Percentiles rank a stretch among this genome's conserved stretches.
Evolutionary conservation across 2,113 vertebrate species (phyloP).

Genomic region (Dolichallabes microphthalmus): DNA sequence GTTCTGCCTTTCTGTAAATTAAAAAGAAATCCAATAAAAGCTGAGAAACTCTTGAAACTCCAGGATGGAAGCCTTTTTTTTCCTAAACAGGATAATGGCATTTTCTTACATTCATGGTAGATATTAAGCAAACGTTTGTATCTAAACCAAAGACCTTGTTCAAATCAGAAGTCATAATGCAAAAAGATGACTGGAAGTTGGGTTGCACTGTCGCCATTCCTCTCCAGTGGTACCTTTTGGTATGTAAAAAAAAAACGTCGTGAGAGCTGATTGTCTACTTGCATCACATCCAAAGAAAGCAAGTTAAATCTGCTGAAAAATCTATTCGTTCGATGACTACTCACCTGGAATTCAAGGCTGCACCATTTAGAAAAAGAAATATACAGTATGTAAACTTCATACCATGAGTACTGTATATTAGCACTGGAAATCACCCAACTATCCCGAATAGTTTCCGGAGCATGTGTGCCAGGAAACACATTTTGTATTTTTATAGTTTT

Average conservation of each 20-base stretch:
- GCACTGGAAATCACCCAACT: constrained; percentile 24
- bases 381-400: neutral
- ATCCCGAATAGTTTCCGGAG: constrained; percentile 29
- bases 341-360: constrained; percentile 11
- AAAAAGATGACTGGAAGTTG: constrained; percentile 1
- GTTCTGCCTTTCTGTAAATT: neutral
- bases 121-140: neutral
- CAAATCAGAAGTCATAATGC: neutral
- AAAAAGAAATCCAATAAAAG: neutral
- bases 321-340: constrained; percentile 1
- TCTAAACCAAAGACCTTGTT: neutral
- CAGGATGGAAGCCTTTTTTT: neutral
- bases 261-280: constrained; percentile 17
- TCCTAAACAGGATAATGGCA: neutral
- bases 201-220: neutral
- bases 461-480: constrained; percentile 35
- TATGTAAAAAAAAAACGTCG: neutral
- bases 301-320: constrained; percentile 20
- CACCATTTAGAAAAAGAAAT: constrained; percentile 31
- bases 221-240: neutral
- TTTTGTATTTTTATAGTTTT: constrained; percentile 35
- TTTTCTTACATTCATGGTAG: neutral
- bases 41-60: neutral
- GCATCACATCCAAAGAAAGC: constrained; percentile 27
- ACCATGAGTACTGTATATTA: constrained; percentile 16